Conservation (phyloP, 2,888 invertebrate species). For the Oxystoma pomonae region DNA sequence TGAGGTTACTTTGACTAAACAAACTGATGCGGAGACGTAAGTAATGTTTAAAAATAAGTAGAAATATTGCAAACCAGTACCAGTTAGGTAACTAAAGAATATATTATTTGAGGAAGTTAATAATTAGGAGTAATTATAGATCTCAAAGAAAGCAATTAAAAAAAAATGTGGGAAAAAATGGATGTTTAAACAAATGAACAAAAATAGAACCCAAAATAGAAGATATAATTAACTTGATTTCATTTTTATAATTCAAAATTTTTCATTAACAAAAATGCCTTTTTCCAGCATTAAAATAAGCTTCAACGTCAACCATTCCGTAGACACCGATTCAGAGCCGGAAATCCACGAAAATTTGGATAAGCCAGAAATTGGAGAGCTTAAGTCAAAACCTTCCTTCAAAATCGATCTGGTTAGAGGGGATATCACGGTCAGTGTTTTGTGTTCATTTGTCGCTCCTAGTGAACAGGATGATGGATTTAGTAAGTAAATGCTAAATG, state of each 20-base stretch:
- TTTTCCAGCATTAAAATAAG: slow-evolving; percentile 65
- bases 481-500: no score
- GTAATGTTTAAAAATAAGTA: slow-evolving; percentile 36
- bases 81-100: no score
- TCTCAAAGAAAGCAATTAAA: no score
- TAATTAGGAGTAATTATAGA: no score
- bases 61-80: no score
- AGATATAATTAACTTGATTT: not conserved
- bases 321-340: slow-evolving; percentile 75
- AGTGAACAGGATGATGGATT: slow-evolving; percentile 67
- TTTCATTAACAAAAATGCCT: not conserved
- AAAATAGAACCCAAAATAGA: not conserved
- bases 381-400: slow-evolving; percentile 90
- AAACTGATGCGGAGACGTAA: slow-evolving; percentile 67
- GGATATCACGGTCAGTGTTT: slow-evolving; percentile 73
- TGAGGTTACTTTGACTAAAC: slow-evolving; percentile 78
- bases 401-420: slow-evolving; percentile 81
- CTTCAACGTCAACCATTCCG: slow-evolving; percentile 93
- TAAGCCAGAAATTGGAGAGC: slow-evolving; percentile 73
- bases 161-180: no score
- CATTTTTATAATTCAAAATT: no score
- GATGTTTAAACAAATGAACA: no score
- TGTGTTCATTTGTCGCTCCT: slow-evolving; percentile 74
- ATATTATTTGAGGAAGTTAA: no score
- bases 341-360: slow-evolving; percentile 59